Conservation (phyloP, 2,113 vertebrate genomes). For the Phalacrocorax brasilianus region DNA sequence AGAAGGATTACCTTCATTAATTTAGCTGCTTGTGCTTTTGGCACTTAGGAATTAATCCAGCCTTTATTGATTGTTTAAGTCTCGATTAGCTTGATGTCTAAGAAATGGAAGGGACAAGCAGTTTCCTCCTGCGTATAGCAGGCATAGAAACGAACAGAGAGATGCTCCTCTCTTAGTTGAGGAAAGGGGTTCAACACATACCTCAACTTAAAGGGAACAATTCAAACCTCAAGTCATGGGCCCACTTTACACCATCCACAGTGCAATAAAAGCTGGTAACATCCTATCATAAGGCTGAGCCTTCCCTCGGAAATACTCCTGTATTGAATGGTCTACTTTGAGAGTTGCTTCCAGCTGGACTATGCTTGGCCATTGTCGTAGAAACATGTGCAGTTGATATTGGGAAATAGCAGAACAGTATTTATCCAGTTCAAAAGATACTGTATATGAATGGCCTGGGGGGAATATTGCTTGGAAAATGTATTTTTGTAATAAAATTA, state of each 20-base stretch:
- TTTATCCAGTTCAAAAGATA: slow-evolving; percentile 8
- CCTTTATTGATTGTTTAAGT: not conserved
- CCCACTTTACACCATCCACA: not conserved
- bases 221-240: not conserved
- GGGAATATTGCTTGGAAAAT: slow-evolving; percentile 32
- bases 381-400: not conserved
- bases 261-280: not conserved
- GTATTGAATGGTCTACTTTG: not conserved
- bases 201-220: not conserved
- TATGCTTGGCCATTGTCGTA: not conserved
- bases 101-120: not conserved
- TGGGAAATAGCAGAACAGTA: not conserved
- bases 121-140: not conserved
- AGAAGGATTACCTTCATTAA: too few relatives aligned
- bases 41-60: not conserved
- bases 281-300: not conserved
- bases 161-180: not conserved
- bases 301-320: not conserved
- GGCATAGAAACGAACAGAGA: not conserved
- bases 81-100: not conserved
- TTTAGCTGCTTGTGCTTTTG: slow-evolving; percentile 10
- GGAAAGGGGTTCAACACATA: too few relatives aligned
- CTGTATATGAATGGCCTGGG: not conserved
- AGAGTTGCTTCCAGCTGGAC: not conserved
- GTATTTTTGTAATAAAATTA: slow-evolving; percentile 12